Evolutionary conservation across 2,888 invertebrate species (phyloP), one percentile per base, ranked within the genome.

Genomic region (Leptinotarsa haldemani): DNA sequence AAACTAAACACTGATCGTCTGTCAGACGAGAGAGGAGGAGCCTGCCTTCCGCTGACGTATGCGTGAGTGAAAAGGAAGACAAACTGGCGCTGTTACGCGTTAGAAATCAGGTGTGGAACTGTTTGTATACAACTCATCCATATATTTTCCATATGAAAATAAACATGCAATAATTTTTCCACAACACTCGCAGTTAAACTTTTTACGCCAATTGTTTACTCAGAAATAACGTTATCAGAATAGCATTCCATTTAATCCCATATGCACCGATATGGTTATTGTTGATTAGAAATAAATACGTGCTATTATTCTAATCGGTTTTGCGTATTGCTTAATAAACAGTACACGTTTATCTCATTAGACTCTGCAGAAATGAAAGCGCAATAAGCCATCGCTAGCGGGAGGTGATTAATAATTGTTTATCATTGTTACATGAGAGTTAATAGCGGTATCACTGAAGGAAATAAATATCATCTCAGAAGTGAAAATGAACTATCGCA

Each of bases 311-410:
- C 61, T 30, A 25, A 61, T 61, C 40, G 40, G 3, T 61, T 40
- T 30, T 61, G 61, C 25, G 61, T 61, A 61, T 61, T 61, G 61
- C 61, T 61, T 61, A n/a, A 61, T 61, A 30, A 30, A 40, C 61
- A n/a, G 61, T 61, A 61, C 40, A 61, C 40, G 40, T 30, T 61
- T 61, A 61, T 61, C 61, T 61, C 61, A 61, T 30, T 61, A 61
- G 61, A 61, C 25, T 18, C 12, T 25, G 25, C 61, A 61, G 25
- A n/a, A 61, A 61, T 30, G 25, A 9, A 61, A n/a, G 4, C n/a
- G 13, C 16, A 61, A 16, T 40, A 3, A 61, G 25, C 61, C 61
- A 16, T 20, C 30, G 4, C 22, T 56, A 56, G 56, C 56, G 0
- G 50, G 16, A 50, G 50, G 22, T 56, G 22, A 52, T 18, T 18